Conservation (phyloP, 2,797 vertebrate species). For the Crocodylus rhombifer region DNA sequence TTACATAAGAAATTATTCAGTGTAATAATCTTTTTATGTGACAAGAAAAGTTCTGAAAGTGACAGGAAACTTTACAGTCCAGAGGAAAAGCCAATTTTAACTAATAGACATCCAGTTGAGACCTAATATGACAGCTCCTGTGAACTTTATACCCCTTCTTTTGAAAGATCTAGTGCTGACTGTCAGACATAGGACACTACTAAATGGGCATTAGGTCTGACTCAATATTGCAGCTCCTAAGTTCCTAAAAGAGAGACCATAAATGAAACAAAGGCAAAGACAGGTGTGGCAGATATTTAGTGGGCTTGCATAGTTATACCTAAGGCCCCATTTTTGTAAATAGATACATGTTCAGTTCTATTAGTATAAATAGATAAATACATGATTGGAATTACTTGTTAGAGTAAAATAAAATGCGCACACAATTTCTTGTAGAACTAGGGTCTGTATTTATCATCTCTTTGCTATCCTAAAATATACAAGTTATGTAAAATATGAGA, state of each 20-base stretch:
- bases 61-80: neutral
- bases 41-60: neutral
- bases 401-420: constrained; percentile 17
- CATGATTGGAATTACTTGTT: constrained; percentile 53
- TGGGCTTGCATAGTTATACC: constrained; percentile 49
- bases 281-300: constrained; percentile 71
- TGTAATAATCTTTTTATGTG: neutral
- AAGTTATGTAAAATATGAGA: neutral
- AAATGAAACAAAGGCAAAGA: constrained; percentile 40
- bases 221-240: neutral
- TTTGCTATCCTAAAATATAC: neutral
- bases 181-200: neutral
- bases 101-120: neutral
- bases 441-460: neutral
- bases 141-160: neutral
- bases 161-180: neutral
- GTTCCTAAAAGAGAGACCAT: neutral
- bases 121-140: neutral
- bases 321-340: constrained; percentile 51
- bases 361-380: constrained; percentile 42
- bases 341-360: constrained; percentile 32
- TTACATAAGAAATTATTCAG: neutral
- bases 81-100: neutral
- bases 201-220: constrained; percentile 13
- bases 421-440: constrained; percentile 7